phyloP scores from a whole-genome alignment of 2,888 invertebrate species.

The Deroplatys truncata region DNA sequence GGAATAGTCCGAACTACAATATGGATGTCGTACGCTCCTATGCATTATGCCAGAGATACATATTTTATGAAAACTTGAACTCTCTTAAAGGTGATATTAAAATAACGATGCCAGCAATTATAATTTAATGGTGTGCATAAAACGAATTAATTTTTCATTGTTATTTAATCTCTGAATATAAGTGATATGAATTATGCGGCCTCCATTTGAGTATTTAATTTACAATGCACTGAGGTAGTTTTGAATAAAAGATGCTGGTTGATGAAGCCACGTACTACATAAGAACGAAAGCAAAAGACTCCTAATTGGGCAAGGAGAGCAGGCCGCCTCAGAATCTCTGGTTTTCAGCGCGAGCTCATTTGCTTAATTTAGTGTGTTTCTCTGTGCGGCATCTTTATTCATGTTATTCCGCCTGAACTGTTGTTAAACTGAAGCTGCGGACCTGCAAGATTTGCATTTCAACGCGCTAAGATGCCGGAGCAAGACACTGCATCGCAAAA shows the following conservation, averaged over 20 bases:
- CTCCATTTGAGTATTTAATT: no score
- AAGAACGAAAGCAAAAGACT: not conserved
- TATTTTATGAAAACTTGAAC: no score
- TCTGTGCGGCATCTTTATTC: not conserved
- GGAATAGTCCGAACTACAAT: no score
- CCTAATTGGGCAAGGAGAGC: not conserved
- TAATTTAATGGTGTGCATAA: no score
- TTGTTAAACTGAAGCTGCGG: not conserved
- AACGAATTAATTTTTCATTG: no score
- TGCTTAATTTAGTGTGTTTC: not conserved
- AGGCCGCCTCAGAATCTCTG: not conserved
- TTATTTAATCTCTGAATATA: no score
- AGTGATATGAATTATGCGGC: no score
- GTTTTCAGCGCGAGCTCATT: not conserved
- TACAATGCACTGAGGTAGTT: not conserved
- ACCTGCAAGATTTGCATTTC: not conserved
- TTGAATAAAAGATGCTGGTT: not conserved
- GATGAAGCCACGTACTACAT: not conserved
- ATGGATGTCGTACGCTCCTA: no score
- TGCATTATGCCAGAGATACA: no score
- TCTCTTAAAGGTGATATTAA: no score
- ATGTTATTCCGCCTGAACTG: not conserved
- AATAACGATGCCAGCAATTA: no score
- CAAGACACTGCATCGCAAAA: not conserved
- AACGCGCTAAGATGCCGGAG: not conserved